Conservation (phyloP, 2,113 vertebrate genomes). For the Brachirus orientalis region DNA sequence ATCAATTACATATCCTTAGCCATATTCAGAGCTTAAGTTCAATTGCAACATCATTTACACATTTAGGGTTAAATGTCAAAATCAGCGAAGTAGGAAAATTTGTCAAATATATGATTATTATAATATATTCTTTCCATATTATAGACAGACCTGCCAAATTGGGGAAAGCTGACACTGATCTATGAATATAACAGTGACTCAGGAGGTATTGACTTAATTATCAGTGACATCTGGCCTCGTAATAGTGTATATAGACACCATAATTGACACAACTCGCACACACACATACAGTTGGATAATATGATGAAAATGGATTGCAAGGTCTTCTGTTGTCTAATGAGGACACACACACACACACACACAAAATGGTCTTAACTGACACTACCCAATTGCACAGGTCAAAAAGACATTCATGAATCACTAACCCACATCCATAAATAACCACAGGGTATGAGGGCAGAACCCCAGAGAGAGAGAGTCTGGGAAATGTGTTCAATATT, state of each 20-base stretch:
- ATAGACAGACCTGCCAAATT: no score
- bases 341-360: constrained; percentile 16
- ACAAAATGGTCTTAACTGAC: constrained; percentile 42
- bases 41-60: no score
- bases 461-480: constrained; percentile 21
- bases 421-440: constrained; percentile 63
- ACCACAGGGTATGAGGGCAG: constrained; percentile 29
- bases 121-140: no score
- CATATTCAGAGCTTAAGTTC: no score
- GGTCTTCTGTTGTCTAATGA: constrained; percentile 46
- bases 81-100: no score
- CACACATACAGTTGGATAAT: constrained; percentile 36
- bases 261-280: constrained; percentile 6
- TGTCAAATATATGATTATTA: no score
- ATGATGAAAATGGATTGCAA: constrained; percentile 24
- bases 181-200: constrained; percentile 2
- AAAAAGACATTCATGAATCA: constrained; percentile 43
- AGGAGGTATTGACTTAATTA: constrained; percentile 2
- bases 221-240: constrained; percentile 11
- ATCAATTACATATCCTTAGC: no score
- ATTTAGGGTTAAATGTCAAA: no score
- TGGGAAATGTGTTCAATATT: background rate
- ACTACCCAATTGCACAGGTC: constrained; percentile 40
- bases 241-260: background rate
- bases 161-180: background rate